Percentiles rank a stretch among this genome's conserved stretches.
These are phyloP conservation scores for Osedax frankpressi DNA, from an alignment of 2,888 invertebrate genomes.

Conservation along the genomic window DNA sequence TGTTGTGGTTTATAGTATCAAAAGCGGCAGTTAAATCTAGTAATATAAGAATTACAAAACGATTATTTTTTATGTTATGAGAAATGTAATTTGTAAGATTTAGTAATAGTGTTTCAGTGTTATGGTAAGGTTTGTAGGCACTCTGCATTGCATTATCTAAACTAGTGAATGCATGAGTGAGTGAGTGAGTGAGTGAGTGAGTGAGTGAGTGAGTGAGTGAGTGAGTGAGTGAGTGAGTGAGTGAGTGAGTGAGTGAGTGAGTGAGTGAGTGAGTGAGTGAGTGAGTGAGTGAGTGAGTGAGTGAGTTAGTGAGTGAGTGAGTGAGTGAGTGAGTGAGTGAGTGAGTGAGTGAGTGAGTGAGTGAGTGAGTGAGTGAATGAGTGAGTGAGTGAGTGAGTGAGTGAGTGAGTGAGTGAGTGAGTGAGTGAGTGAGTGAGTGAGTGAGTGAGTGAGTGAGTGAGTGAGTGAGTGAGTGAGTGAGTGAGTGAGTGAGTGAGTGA, in stretches of 20 bases:
- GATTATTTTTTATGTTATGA: too few relatives aligned
- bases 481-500: not conserved
- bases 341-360: not conserved
- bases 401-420: not conserved
- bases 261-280: not conserved
- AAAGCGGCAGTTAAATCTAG: too few relatives aligned
- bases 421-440: not conserved
- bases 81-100: too few relatives aligned
- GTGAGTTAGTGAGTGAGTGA: too few relatives aligned
- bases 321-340: not conserved
- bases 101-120: too few relatives aligned
- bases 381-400: not conserved
- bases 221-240: not conserved
- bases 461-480: not conserved
- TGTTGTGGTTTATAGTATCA: too few relatives aligned
- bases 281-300: slow-evolving; percentile 2
- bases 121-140: too few relatives aligned
- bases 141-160: too few relatives aligned
- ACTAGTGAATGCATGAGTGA: too few relatives aligned
- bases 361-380: too few relatives aligned
- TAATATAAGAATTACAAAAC: too few relatives aligned
- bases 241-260: not conserved
- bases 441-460: not conserved
- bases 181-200: slow-evolving; percentile 7
- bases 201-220: slow-evolving; percentile 2